Base-by-base conservation (phyloP, 2,113 vertebrate species). In the Corydoras maculifer region DNA sequence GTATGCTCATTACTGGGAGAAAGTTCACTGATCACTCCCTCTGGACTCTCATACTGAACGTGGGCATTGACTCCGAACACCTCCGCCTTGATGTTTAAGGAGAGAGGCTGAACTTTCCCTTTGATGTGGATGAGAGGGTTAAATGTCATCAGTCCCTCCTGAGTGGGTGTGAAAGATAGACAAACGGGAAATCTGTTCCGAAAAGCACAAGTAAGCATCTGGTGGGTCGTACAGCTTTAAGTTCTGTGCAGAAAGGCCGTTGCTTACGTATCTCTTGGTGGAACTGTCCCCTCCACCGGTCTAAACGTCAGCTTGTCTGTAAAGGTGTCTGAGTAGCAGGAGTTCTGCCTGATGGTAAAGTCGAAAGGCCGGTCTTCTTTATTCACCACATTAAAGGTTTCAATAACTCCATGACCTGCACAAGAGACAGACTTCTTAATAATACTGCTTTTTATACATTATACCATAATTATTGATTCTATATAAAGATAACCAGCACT, bases 1-100 rank as follows among this genome's bases (percentile, higher is more conserved):
- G 73, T 15, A 3, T 90, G 88, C 54, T 68, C 50, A 25, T 83
- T 68, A 61, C 75, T 75, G 0, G 85, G 64, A 0, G 35, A 75
- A 74, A 97, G 65, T 65, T 88, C 78, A 6, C 64, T 84, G 43
- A 86, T 3, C 0, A 10, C 25, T 11, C 90, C 87, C 0, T 83
- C 75, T 0, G 80, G 77, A 50, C 88, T 83, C 79, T 90, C 83
- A 5, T 83, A 90, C 66, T 88, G 85, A 65, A 95, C 79, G 0
- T 77, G 81, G 3, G 82, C 80, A 0, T 73, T 88, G 83, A 91
- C 79, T 29, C 66, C 74, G 35, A 90, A 92, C 62, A 85, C 84
- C 0, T 90, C 83, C 0, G 90, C 94, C 62, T 93, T 96, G 60
- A 95, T 79, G 8, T 90, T 90, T 76, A 98, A 65, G 2, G 69